Evolutionary conservation across 2,113 vertebrate species (phyloP).

Genomic region (Sylvia atricapilla): DNA sequence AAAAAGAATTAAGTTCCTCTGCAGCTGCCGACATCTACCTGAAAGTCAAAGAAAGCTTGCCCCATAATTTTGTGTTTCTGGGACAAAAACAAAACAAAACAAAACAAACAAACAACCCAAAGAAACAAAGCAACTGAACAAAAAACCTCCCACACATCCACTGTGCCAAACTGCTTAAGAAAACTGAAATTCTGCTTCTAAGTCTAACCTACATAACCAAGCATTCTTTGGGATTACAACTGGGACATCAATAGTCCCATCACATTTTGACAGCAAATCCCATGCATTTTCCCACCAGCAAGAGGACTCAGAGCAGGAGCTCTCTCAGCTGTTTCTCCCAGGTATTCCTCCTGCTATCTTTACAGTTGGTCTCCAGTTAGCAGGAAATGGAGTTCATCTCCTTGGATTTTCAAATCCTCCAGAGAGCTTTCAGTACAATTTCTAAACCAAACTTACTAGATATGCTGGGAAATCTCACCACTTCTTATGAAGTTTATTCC

Average conservation of each 20-base stretch:
- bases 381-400: background rate
- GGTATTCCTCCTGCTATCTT: background rate
- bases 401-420: background rate
- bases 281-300: background rate
- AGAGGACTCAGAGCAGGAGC: background rate
- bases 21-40: background rate
- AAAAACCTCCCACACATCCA: background rate
- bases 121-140: rapidly evolving
- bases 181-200: background rate
- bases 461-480: background rate
- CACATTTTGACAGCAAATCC: constrained; percentile 29
- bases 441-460: background rate
- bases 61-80: background rate
- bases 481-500: background rate
- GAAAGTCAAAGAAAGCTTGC: background rate
- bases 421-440: background rate
- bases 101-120: background rate
- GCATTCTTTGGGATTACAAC: background rate
- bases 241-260: background rate
- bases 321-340: background rate
- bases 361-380: background rate
- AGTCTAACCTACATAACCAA: background rate
- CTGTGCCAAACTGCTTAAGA: background rate
- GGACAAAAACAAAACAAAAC: background rate
- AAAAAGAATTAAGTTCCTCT: background rate